Percentiles rank a stretch among this genome's conserved stretches.
These are phyloP conservation scores for Saguinus imperator DNA, from an alignment of 2,113 vertebrate genomes.

Conservation along the genomic window DNA sequence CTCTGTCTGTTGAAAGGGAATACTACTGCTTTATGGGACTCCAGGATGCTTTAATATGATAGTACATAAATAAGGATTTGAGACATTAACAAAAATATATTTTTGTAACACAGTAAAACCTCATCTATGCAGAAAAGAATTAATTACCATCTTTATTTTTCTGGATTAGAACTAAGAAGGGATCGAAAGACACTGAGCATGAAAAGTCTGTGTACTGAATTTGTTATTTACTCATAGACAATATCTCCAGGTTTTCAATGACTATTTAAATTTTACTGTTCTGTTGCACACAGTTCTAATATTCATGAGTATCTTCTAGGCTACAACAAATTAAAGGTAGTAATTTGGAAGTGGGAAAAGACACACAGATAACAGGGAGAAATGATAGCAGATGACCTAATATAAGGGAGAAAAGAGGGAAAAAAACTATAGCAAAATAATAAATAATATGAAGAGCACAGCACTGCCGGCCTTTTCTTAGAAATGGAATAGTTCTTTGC, in stretches of 20 bases:
- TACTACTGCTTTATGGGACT: too few relatives aligned
- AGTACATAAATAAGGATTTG: background rate
- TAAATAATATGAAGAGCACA: fast-evolving
- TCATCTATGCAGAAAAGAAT: background rate
- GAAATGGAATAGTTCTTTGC: background rate
- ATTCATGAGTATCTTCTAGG: background rate
- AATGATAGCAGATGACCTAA: background rate
- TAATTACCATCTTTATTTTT: background rate
- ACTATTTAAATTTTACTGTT: background rate
- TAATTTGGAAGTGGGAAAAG: background rate
- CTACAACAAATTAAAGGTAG: background rate
- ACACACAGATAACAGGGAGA: background rate
- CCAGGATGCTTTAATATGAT: background rate
- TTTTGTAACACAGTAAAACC: background rate
- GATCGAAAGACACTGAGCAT: background rate
- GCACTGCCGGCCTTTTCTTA: fast-evolving
- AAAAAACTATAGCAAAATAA: too few relatives aligned
- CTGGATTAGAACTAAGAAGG: background rate
- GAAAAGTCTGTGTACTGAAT: background rate
- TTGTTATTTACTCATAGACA: fast-evolving
- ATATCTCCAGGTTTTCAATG: fast-evolving
- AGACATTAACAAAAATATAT: background rate
- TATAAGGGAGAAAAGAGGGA: background rate
- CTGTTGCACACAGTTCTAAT: fast-evolving
- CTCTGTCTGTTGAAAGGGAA: background rate